Conservation (phyloP, 2,797 vertebrate species). For the Myotis planiceps region DNA sequence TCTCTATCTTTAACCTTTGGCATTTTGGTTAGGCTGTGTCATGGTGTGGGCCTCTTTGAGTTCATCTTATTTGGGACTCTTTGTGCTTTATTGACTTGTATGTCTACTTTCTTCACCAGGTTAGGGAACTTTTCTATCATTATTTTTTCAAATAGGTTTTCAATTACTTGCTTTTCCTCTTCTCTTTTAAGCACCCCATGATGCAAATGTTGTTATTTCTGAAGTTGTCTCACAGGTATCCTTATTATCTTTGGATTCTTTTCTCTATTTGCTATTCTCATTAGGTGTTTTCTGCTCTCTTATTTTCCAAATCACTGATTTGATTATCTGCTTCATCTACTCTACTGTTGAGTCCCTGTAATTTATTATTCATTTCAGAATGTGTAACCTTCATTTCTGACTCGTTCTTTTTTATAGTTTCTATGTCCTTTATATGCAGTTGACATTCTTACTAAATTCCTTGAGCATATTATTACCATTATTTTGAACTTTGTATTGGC, state of each 20-base stretch:
- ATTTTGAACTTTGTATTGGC: not conserved
- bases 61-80: not conserved
- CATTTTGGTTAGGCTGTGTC: not conserved
- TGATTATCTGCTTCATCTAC: not conserved
- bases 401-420: not conserved
- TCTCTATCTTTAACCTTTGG: not conserved
- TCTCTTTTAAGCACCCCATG: not conserved
- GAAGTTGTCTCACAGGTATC: not conserved
- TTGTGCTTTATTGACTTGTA: not conserved
- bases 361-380: not conserved
- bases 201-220: not conserved
- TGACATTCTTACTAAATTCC: not conserved
- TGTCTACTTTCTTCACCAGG: not conserved
- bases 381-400: not conserved
- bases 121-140: not conserved
- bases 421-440: not conserved
- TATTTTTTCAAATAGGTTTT: not conserved
- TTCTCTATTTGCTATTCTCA: not conserved
- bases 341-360: not conserved
- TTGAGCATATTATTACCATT: not conserved
- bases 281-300: not conserved
- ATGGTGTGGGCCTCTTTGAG: not conserved
- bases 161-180: not conserved
- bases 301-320: not conserved
- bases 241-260: not conserved